Base-by-base conservation (phyloP, 2,113 vertebrate genomes). In the Cricetomys ansorgei region DNA sequence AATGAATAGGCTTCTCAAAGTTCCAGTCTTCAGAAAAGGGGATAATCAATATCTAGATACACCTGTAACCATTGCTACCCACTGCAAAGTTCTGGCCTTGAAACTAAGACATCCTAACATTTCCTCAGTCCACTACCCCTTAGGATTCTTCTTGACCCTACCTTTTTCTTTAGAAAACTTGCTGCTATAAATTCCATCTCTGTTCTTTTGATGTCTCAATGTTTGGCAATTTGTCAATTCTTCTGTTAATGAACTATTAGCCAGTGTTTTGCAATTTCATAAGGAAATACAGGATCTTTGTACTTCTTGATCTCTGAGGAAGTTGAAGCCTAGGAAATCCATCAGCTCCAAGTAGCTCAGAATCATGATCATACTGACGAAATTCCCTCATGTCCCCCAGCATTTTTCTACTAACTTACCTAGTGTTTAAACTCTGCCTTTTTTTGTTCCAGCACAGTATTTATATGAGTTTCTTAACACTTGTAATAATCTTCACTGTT, bases 11-110 rank as follows among this genome's bases (percentile, higher is more conserved):
- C 5, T 45, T 16, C 29, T 91, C 27, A 13, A 12, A 27, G 40
- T n/a, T 17, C 34, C 43, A 48, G 75, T 13, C 40, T 53, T 37
- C 7, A 23, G n/a, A 3, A 1, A 11, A 48, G 31, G 43, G 34
- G 31, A 16, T 7, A 55, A 45, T 7, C 4, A 11, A 57, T 15
- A 67, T n/a, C n/a, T n/a, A n/a, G n/a, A n/a, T n/a, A n/a, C n/a
- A n/a, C n/a, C n/a, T n/a, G n/a, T n/a, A n/a, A n/a, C 57, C 5
- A 4, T 29, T 37, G 23, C 13, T 53, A 1, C 7, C 29, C 7
- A 19, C 1, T 6, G n/a, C 48, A 59, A 90, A 16, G 0, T 31
- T 83, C 50, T 91, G 31, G 6, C 48, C 62, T 77, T 59, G 43
- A 55, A 40, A 65, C 40, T 48, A 67, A 59, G 50, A 7, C 40